Conservation (phyloP, 2,113 vertebrate genomes). For the Campylomormyrus tamandua region DNA sequence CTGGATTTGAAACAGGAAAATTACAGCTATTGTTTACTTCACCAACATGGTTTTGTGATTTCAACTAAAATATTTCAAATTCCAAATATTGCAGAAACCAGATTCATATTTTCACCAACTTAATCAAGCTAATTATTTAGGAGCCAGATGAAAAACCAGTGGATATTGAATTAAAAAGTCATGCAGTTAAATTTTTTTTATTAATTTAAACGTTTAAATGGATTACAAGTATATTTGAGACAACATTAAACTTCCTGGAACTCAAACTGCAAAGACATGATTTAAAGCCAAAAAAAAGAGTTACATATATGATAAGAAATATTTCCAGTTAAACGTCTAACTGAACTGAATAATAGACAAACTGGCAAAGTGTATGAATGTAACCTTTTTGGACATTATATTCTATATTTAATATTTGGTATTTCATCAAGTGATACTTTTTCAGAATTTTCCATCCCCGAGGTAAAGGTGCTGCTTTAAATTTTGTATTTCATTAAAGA, state of each 20-base stretch:
- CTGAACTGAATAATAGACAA: not conserved
- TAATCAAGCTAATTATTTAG: not conserved
- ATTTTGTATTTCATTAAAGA: not conserved
- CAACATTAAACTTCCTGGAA: not conserved
- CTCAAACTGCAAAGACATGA: not conserved
- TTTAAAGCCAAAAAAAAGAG: not conserved
- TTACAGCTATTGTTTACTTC: not conserved
- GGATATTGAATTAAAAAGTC: not conserved
- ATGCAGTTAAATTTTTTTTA: not conserved
- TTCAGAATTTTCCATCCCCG: not conserved
- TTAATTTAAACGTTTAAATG: not conserved
- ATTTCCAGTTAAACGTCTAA: not conserved
- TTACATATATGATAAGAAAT: not conserved
- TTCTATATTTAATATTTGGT: not conserved
- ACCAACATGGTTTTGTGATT: not conserved
- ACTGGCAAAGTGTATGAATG: not conserved
- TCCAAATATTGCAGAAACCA: not conserved
- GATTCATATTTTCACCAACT: not conserved
- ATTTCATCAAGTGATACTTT: not conserved
- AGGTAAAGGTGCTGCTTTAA: not conserved
- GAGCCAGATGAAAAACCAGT: not conserved
- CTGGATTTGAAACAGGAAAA: not conserved
- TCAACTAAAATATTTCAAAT: not conserved
- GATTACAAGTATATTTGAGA: not conserved
- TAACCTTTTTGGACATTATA: not conserved